Base-by-base conservation (phyloP, 2,888 invertebrate species). In the Chironomus tentans region DNA sequence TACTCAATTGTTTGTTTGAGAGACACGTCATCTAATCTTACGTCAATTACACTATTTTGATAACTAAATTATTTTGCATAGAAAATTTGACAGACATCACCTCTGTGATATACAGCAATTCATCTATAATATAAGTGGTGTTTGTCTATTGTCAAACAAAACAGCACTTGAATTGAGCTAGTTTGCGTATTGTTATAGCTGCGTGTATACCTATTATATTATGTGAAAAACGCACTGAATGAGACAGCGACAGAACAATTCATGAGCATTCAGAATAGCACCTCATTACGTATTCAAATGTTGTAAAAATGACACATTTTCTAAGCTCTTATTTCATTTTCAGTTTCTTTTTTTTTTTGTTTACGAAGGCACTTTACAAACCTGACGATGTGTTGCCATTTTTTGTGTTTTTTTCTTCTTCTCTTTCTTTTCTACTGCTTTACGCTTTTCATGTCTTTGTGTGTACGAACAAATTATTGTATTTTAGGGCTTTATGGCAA, bases 271-370 rank as follows among this genome's bases (percentile, higher is more conserved):
- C 22, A 65, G 65, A 65, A 65, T 65, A 38, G 72, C 71, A 48
- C 22, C 48, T 71, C 61, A 61, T 72, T 72, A 61, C 28, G 72
- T 72, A 72, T 72, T 61, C 72, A 62, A 46, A 62, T 62, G 38
- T 46, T 72, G 72, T 72, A 72, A 72, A 71, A 62, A 62, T 72
- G 72, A 72, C 72, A 72, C 72, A 72, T 50, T 62, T 72, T 62
- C 65, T 65, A 65, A 65, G 65, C 65, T 65, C 65, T 24, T 56
- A 56, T 56, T 56, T 56, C 56, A 56, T 56, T 56, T 56, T 18
- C n/a, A 56, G 18, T 18, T 56, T 18, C n/a, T 65, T 13, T 21
- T 18, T 56, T 21, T 13, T 65, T 18, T 65, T 65, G 71, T 71
- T 71, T 71, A 71, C 62, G 62, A 65, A 65, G 56, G 56, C 56